A percentile compares a stretch with the other conserved stretches of the same genome.
Evolutionary conservation across 2,113 vertebrate species (phyloP).

Genomic region (Salvelinus alpinus): DNA sequence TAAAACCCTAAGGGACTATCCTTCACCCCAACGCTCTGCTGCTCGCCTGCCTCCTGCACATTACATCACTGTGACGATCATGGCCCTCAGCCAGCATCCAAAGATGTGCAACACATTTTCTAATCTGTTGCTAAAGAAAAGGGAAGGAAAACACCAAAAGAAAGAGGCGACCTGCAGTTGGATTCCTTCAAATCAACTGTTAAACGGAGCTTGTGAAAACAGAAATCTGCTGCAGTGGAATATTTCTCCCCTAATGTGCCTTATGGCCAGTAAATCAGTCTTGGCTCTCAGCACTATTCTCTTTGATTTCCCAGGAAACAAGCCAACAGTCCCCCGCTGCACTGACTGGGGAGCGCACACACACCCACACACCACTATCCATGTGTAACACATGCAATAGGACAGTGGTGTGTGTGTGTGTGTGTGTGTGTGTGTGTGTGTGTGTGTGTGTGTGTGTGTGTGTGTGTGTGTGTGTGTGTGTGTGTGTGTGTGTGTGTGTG

Average conservation of each 20-base stretch:
- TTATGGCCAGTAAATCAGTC: conserved; percentile 36
- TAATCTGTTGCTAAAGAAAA: conserved; percentile 30
- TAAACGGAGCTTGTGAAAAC: conserved; percentile 50
- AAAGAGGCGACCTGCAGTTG: conserved; percentile 24
- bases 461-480: too few species aligned
- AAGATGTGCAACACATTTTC: conserved; percentile 51
- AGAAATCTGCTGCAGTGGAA: conserved; percentile 37
- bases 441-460: neutral
- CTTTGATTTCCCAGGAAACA: conserved; percentile 49
- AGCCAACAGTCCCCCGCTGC: conserved; percentile 32
- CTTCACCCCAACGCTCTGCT: conserved; percentile 38
- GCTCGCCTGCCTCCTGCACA: conserved; percentile 22
- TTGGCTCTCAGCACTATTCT: conserved; percentile 18
- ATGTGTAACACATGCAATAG: conserved; percentile 21
- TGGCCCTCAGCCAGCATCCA: conserved; percentile 41
- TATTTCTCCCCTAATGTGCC: conserved; percentile 31
- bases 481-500: too few species aligned
- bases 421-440: conserved; percentile 9
- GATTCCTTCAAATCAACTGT: conserved; percentile 37
- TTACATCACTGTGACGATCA: conserved; percentile 53
- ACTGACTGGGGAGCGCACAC: neutral
- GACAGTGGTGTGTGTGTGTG: neutral
- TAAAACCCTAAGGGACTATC: conserved; percentile 43
- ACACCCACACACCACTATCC: conserved; percentile 27
- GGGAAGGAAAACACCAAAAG: conserved; percentile 28